phyloP scores from a whole-genome alignment of 2,113 vertebrate genomes.

The Vulpes lagopus region DNA sequence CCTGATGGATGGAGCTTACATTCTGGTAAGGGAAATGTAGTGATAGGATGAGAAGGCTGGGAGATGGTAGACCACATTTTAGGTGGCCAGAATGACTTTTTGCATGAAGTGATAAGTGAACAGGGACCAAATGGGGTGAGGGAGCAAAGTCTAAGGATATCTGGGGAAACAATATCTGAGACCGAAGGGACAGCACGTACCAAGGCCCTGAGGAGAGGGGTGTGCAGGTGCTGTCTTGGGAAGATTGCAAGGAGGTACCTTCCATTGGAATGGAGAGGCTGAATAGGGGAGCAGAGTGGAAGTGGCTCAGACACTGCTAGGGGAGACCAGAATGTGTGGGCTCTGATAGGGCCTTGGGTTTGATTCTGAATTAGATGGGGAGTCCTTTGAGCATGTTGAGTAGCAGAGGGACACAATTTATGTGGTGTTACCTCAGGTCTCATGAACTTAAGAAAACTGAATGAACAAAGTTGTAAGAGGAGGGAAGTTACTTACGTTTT shows the following conservation, averaged over 20 bases:
- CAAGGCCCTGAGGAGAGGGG: background rate
- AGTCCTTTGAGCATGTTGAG: background rate
- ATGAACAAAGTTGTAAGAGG: too few relatives aligned
- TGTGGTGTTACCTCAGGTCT: background rate
- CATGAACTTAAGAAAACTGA: background rate
- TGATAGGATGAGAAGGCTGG: background rate
- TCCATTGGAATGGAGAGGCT: background rate
- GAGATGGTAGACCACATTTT: fast-evolving
- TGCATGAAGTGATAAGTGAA: background rate
- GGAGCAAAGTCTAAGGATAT: background rate
- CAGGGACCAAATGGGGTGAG: background rate
- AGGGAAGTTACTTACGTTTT: background rate
- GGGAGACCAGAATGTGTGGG: background rate
- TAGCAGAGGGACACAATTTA: background rate
- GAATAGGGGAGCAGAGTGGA: fast-evolving
- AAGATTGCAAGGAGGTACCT: background rate
- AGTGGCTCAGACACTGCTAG: background rate
- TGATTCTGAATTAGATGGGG: constrained; percentile 26
- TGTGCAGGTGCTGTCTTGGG: background rate
- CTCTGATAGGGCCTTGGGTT: background rate
- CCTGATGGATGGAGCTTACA: too few relatives aligned
- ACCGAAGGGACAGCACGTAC: background rate
- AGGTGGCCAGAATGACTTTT: background rate
- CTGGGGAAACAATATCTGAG: background rate
- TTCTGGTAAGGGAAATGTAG: background rate